Evolutionary conservation across 2,113 vertebrate species (phyloP).

Genomic region (Ginglymostoma cirratum): DNA sequence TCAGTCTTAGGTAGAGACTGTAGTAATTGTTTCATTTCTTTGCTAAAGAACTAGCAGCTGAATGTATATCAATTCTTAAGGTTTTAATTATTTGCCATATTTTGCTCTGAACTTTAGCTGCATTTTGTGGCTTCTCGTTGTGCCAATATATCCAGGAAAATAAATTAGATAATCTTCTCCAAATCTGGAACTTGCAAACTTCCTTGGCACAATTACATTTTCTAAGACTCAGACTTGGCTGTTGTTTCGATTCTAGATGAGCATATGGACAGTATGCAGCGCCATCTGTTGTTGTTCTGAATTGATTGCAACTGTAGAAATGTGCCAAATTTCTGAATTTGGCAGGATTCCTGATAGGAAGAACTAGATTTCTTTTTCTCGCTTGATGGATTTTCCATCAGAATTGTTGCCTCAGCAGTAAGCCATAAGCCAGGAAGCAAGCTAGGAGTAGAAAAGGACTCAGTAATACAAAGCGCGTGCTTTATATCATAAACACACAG

Average conservation of each 20-base stretch:
- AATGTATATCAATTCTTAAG: neutral
- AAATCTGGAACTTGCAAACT: slow-evolving; percentile 9
- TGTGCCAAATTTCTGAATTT: neutral
- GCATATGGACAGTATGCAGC: neutral
- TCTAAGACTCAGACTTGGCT: neutral
- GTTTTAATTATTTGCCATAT: neutral
- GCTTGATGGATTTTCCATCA: neutral
- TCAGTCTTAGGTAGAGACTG: neutral
- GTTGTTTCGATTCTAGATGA: neutral
- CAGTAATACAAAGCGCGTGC: neutral
- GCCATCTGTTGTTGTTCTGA: slow-evolving; percentile 22
- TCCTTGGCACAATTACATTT: neutral
- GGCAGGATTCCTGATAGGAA: neutral
- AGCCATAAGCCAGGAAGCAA: neutral
- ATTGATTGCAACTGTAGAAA: neutral
- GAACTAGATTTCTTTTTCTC: neutral
- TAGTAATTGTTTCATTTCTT: neutral
- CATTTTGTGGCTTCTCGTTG: too few relatives aligned
- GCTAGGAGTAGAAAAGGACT: neutral
- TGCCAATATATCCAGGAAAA: neutral
- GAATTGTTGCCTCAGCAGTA: neutral
- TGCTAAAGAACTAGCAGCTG: neutral
- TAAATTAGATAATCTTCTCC: neutral
- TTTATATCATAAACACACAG: neutral
- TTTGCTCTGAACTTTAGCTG: neutral